phyloP scores from a whole-genome alignment of 2,113 vertebrate genomes.

The Empidonax alnorum region DNA sequence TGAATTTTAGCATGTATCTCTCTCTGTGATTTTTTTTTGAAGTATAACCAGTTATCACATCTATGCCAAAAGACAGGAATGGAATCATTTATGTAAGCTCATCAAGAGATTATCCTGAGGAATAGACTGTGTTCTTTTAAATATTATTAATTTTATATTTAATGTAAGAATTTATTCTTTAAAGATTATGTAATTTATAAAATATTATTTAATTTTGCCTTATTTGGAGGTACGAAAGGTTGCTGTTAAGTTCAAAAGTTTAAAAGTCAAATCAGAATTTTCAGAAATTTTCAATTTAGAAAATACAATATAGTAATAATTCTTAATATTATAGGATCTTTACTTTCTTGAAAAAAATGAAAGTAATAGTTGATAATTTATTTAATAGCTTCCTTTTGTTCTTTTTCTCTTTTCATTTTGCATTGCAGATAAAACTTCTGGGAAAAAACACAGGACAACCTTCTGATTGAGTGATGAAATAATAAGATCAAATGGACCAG shows the following conservation, averaged over 20 bases:
- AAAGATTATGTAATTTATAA: background rate
- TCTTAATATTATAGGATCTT: background rate
- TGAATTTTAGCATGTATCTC: background rate
- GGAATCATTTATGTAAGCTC: background rate
- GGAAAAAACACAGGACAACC: background rate
- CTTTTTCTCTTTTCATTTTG: background rate
- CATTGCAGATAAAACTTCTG: background rate
- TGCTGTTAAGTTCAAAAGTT: background rate
- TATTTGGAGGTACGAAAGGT: background rate
- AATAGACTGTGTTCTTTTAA: background rate
- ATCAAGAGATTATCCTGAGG: background rate
- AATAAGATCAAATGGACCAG: background rate
- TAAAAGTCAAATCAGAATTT: background rate
- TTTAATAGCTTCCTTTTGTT: background rate
- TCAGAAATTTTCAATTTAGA: background rate
- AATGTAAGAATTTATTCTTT: background rate
- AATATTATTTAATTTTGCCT: background rate
- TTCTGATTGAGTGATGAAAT: background rate
- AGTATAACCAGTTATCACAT: background rate
- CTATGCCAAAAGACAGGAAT: background rate
- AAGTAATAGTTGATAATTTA: background rate
- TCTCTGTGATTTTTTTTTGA: background rate
- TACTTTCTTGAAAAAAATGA: background rate
- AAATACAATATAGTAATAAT: background rate
- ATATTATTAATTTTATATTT: background rate